Evolutionary conservation across 2,113 vertebrate species (phyloP).

Genomic region (Dermatemys mawii): DNA sequence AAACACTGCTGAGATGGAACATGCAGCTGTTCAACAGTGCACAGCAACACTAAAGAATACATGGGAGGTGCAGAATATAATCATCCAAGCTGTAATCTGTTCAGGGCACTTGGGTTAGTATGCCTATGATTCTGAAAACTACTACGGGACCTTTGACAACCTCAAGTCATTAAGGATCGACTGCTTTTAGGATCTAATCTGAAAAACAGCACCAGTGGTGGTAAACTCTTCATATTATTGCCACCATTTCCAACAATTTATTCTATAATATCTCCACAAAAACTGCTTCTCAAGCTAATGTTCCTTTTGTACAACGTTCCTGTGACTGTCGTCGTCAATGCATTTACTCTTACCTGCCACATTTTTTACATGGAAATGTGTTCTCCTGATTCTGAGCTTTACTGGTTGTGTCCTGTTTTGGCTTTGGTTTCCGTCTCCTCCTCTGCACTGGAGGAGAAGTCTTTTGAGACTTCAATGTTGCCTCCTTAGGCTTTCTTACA

Average conservation of each 20-base stretch:
- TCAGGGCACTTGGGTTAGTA: neutral
- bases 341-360: constrained; percentile 87
- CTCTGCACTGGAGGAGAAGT: constrained; percentile 69
- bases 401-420: constrained; percentile 69
- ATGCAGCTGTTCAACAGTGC: neutral
- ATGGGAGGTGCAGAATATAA: neutral
- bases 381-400: constrained; percentile 87
- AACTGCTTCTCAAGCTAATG: neutral
- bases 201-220: neutral
- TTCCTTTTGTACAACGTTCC: neutral
- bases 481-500: constrained; percentile 77
- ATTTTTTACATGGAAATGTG: constrained; percentile 99
- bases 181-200: neutral
- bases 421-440: constrained; percentile 77
- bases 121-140: neutral
- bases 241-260: neutral
- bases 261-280: neutral
- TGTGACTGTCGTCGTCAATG: neutral
- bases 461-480: constrained; percentile 74
- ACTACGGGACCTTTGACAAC: neutral
- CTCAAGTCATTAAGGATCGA: neutral
- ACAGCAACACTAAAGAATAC: neutral
- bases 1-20: neutral
- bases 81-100: neutral
- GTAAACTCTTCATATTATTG: neutral